Percentiles rank a stretch among this genome's conserved stretches.
phyloP scores from a whole-genome alignment of 2,888 invertebrate species.

The Dexiosoma caninum region DNA sequence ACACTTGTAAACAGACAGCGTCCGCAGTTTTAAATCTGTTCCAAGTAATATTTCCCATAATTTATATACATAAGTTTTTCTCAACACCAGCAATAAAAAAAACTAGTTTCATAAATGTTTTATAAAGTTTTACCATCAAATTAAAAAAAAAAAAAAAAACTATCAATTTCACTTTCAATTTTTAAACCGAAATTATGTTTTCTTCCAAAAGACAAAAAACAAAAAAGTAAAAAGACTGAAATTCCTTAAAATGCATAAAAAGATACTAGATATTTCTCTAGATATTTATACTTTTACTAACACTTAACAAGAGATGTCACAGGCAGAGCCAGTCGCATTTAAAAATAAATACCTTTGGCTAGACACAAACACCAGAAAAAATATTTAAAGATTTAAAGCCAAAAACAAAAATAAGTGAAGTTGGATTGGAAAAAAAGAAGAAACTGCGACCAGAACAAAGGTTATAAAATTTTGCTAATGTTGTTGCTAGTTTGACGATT shows the following conservation, averaged over 20 bases:
- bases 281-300: slow-evolving; percentile 12
- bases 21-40: slow-evolving; percentile 17
- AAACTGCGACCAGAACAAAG: slow-evolving; percentile 49
- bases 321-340: neutral
- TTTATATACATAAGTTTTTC: slow-evolving; percentile 31
- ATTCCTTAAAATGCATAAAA: slow-evolving; percentile 42
- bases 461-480: slow-evolving; percentile 50
- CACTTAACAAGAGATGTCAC: slow-evolving; percentile 30
- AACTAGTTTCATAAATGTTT: slow-evolving; percentile 32
- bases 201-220: neutral
- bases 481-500: slow-evolving; percentile 13
- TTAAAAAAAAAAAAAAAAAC: slow-evolving; percentile 31
- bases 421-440: neutral
- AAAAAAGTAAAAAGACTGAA: too few relatives aligned
- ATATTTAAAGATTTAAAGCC: slow-evolving; percentile 32
- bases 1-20: neutral
- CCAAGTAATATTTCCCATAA: slow-evolving; percentile 8
- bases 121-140: slow-evolving; percentile 6
- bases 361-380: slow-evolving; percentile 32
- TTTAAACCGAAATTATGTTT: slow-evolving; percentile 47
- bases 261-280: slow-evolving; percentile 22
- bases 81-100: slow-evolving; percentile 6
- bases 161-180: slow-evolving; percentile 59
- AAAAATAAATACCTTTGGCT: slow-evolving; percentile 41
- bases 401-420: neutral